Percentiles rank a stretch among this genome's conserved stretches.
These are phyloP conservation scores for Brevimyrus niger DNA, from an alignment of 2,113 vertebrate genomes.

Conservation along the genomic window DNA sequence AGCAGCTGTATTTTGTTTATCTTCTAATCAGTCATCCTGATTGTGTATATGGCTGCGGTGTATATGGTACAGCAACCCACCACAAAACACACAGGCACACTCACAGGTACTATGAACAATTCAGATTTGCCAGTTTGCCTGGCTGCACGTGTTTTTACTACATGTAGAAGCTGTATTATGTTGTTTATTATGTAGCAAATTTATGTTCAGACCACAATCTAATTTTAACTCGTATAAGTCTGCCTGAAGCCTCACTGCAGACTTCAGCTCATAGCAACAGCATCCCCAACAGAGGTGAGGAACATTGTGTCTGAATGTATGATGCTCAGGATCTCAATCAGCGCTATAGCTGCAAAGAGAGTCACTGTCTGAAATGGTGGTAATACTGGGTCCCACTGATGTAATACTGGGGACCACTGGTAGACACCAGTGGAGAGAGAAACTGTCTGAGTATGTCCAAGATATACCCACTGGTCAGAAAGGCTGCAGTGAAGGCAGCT, in stretches of 20 bases:
- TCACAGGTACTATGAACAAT: not conserved
- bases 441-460: not conserved
- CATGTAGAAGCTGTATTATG: not conserved
- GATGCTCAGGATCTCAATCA: not conserved
- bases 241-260: not conserved
- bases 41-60: not conserved
- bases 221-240: not conserved
- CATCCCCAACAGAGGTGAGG: not conserved
- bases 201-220: not conserved
- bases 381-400: not conserved
- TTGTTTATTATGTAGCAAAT: not conserved
- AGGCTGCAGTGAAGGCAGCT: not conserved
- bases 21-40: not conserved
- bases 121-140: not conserved
- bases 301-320: not conserved
- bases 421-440: not conserved
- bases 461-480: not conserved
- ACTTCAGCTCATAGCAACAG: not conserved
- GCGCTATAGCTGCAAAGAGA: not conserved
- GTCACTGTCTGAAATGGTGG: not conserved
- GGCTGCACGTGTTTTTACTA: not conserved
- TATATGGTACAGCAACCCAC: not conserved
- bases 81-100: not conserved
- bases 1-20: not conserved
- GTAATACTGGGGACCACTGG: not conserved